Conservation (phyloP, 1,140 invertebrate genomes). For the Orussus abietinus region DNA sequence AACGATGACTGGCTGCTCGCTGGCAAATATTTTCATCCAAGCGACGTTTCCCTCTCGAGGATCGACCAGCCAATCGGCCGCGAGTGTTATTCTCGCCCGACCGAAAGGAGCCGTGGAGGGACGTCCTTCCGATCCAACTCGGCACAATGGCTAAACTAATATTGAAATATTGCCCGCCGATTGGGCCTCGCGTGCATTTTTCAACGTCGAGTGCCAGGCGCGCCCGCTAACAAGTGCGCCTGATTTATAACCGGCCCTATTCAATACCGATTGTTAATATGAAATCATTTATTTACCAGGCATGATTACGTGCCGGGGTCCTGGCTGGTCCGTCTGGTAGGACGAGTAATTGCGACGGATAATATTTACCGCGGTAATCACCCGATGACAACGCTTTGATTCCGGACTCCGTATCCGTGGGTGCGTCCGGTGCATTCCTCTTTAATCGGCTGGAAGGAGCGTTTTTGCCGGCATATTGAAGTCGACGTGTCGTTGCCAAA, state of each 20-base stretch:
- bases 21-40: slow-evolving; percentile 24
- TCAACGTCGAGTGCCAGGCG: slow-evolving; percentile 34
- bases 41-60: slow-evolving; percentile 4
- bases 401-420: no score
- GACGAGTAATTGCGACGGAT: no score
- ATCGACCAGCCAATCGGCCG: slow-evolving; percentile 31
- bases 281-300: slow-evolving; percentile 39
- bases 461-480: no score
- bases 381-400: no score
- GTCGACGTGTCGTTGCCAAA: slow-evolving; percentile 29
- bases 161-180: slow-evolving; percentile 49
- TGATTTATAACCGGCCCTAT: slow-evolving; percentile 30
- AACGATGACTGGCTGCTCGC: background rate
- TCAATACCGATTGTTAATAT: slow-evolving; percentile 41
- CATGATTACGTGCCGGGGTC: slow-evolving; percentile 3
- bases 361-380: no score
- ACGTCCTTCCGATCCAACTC: slow-evolving; percentile 3
- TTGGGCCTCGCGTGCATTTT: slow-evolving; percentile 31
- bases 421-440: no score
- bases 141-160: slow-evolving; percentile 43
- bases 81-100: slow-evolving; percentile 34
- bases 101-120: slow-evolving; percentile 1
- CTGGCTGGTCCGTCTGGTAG: no score
- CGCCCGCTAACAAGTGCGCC: slow-evolving; percentile 36
- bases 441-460: no score